Base-by-base conservation (phyloP, 2,888 invertebrate genomes). In the Leptinotarsa juncta region DNA sequence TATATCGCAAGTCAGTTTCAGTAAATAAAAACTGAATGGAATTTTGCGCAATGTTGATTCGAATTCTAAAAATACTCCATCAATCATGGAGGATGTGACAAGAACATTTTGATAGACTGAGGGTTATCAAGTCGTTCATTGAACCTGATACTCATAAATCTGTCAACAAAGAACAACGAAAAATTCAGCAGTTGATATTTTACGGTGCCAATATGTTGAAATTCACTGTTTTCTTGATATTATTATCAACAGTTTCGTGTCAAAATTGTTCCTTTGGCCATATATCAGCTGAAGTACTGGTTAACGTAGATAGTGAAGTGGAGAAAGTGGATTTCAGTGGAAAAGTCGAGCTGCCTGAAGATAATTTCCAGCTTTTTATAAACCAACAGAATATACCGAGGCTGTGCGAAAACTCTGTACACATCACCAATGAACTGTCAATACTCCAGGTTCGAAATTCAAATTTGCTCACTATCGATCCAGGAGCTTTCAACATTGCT, bases 401-500 rank as follows among this genome's bases (percentile, higher is more conserved):
- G 20, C 67, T 84, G 65, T 81, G 81, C 67, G 67, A 74, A 51
- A 79, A 81, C 68, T 80, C 75, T 10, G 74, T 84, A 12, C 15
- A 71, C 50, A 80, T 84, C 42, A 70, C 71, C 20, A 81, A 82
- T 70, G 84, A 84, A 67, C 74, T 84, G n/a, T 80, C 81, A 1
- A 75, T 84, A 20, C 65, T 84, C 15, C 82, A 82, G 68, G 80
- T 86, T 14, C 76, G 81, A 16, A 82, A 83, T 65, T 82, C 81
- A 67, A 78, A 82, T 62, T 70, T 86, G 16, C 69, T 76, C 16
- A 74, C 78, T 18, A 82, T 86, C 23, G 77, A 81, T 50, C 81
- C 84, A 4, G 83, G 82, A 3, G 83, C 85, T 10, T 85, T 86
- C 68, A 80, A 81, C 70, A 82, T 85, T 48, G 72, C 81, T 3